Evolutionary conservation across 2,888 invertebrate genomes (phyloP), one percentile per base, ranked within the genome.

Genomic region (Platycheirus rosarum): DNA sequence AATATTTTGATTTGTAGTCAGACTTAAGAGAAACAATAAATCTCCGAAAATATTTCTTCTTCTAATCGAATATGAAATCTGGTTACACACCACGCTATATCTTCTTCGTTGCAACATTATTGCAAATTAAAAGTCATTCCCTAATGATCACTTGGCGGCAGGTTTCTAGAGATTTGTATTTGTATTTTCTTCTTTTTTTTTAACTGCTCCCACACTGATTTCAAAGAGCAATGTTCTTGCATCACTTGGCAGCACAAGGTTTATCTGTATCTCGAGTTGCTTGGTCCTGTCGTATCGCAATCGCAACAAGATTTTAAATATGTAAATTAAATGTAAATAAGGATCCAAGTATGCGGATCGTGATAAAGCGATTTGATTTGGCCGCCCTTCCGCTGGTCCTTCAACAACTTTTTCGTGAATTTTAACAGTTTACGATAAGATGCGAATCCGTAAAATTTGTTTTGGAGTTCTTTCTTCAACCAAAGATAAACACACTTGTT

Each of bases 271-370:
- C 82, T 77, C 32, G 16, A 68, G n/a, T 14, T 63, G 55, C 16
- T 7, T 16, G 71, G 76, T 63, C 66, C 71, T 82, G 82, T 82
- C 82, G 82, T 82, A 82, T 82, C 82, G 82, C 82, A 82, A 84
- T 84, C 84, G 78, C 73, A 77, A 77, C 77, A 74, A 84, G 84
- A 84, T 77, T 69, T 78, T 74, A 84, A 84, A 84, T 84, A 84
- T 84, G 84, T 84, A 84, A 84, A 84, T 84, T 84, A 84, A 84
- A 84, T 84, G 84, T 84, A 84, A 84, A 84, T 84, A 84, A 74
- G 84, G 84, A 84, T 84, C 77, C 84, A 48, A 78, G 73, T 84
- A 84, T 84, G 63, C 84, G 73, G 78, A 77, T 84, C 82, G 84
- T 84, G 84, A 84, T 84, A 84, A 84, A 84, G 73, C 73, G 84